Base-by-base conservation (phyloP, 1,140 invertebrate species). In the Capitella teleta region DNA sequence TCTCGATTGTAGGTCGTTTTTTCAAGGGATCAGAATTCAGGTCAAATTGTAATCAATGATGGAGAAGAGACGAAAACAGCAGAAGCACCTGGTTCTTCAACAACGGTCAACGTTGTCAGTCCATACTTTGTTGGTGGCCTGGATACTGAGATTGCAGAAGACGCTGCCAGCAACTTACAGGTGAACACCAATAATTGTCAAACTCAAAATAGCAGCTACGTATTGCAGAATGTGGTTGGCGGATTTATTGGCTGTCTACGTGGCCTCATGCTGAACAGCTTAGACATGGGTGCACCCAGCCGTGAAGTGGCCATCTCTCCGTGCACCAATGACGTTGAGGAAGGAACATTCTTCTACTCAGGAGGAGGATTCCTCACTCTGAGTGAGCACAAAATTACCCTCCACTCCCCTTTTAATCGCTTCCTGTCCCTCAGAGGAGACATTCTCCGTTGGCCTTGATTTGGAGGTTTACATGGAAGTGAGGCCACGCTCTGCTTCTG, bases 211-310 rank as follows among this genome's bases (percentile, higher is more conserved):
- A 5, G 19, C 26, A n/a, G 45, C 45, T 16, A 47, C 21, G 16
- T 21, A 41, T 54, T 67, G 28, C 59, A 83, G 76, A 74, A 74
- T 21, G 62, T 79, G 1, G 79, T 79, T 30, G 59, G 61, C 2
- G 81, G 83, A 19, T 95, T 93, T 63, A 80, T 79, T 57, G 94
- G 93, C 19, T 98, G 94, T 66, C 73, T 98, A 14, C 77, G 80
- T 44, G 83, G 90, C 42, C 78, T 97, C 28, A 58, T 58, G 28
- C 75, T 87, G 60, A 84, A 86, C 59, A 79, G 78, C 24, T 74
- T 80, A 54, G 67, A 69, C 10, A 64, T 87, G 52, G 78, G 78
- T 24, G 74, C 79, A 45, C 77, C 82, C 10, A 61, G 72, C 3
- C 24, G 47, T 38, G 49, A 56, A n/a, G 47, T 59, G 23, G 49